Percentiles rank a stretch among this genome's conserved stretches.
Conservation (phyloP, 2,797 vertebrate genomes). For the Chelmon rostratus region DNA sequence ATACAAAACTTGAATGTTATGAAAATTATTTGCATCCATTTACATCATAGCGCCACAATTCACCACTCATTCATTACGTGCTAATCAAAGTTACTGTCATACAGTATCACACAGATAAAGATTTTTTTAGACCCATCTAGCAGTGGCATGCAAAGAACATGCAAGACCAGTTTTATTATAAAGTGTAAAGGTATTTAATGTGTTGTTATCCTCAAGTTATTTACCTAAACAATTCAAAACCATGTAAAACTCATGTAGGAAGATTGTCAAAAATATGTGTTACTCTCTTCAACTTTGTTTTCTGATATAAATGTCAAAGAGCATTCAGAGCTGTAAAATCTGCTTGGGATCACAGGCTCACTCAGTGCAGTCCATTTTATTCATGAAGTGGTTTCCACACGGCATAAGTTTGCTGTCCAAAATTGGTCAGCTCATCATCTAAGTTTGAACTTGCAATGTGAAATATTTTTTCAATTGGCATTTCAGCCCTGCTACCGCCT, state of each 20-base stretch:
- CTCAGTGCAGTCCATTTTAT: conserved; percentile 40
- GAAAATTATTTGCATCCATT: no score
- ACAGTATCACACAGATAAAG: neutral
- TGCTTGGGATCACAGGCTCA: conserved; percentile 9
- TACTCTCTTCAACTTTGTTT: conserved; percentile 25
- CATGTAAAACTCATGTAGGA: no score
- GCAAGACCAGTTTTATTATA: neutral
- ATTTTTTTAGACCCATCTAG: neutral
- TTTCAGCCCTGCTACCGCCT: conserved; percentile 72
- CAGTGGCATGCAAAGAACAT: neutral
- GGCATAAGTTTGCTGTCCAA: conserved; percentile 39
- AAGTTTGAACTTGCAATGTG: conserved; percentile 63
- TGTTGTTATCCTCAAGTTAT: neutral
- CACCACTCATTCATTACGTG: neutral
- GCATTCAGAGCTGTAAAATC: conserved; percentile 6
- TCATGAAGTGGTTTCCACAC: conserved; percentile 47
- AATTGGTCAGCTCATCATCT: conserved; percentile 42
- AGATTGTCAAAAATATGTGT: neutral
- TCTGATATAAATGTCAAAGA: conserved; percentile 26
- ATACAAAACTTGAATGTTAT: no score
- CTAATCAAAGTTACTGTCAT: neutral
- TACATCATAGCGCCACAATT: neutral
- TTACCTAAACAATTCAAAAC: conserved; percentile 6
- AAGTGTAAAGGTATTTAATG: neutral
- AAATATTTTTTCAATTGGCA: conserved; percentile 76